Evolutionary conservation across 1,140 invertebrate genomes (phyloP).

Genomic region (Gerris buenoi): DNA sequence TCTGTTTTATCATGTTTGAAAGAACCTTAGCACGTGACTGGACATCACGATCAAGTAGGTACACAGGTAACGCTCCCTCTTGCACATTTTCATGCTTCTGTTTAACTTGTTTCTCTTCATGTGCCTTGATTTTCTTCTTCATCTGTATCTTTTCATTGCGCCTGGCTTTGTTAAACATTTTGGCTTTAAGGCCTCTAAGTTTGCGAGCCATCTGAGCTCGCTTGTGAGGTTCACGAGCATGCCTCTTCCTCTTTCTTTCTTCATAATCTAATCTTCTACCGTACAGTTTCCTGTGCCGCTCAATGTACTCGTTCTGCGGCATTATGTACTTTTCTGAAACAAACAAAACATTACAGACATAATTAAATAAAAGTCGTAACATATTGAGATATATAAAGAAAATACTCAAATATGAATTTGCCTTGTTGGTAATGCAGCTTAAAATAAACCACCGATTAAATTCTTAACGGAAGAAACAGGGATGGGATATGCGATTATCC

Average conservation of each 20-base stretch:
- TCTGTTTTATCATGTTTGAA: slow-evolving; percentile 99
- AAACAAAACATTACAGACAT: too few relatives aligned
- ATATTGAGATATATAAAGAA: too few relatives aligned
- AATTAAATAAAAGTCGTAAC: too few relatives aligned
- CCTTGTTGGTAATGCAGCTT: too few relatives aligned
- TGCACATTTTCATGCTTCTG: slow-evolving; percentile 45
- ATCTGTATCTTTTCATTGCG: slow-evolving; percentile 98
- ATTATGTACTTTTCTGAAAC: slow-evolving; percentile 37
- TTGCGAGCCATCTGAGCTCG: slow-evolving; percentile 76
- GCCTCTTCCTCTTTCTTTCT: slow-evolving; percentile 88
- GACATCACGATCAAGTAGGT: slow-evolving; percentile 91
- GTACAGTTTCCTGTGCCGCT: slow-evolving; percentile 88
- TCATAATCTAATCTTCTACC: slow-evolving; percentile 94
- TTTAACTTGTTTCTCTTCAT: slow-evolving; percentile 78
- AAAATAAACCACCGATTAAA: not conserved
- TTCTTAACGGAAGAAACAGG: not conserved
- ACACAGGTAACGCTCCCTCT: slow-evolving; percentile 90
- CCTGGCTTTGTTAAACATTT: slow-evolving; percentile 91
- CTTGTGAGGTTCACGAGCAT: slow-evolving; percentile 83
- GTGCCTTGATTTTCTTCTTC: slow-evolving; percentile 91
- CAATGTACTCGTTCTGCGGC: slow-evolving; percentile 99
- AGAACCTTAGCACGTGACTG: slow-evolving; percentile 86
- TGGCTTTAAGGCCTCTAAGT: slow-evolving; percentile 90
- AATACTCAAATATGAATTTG: too few relatives aligned
- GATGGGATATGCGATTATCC: not conserved